These are phyloP conservation scores for Neoseiulus cucumeris DNA, from an alignment of 1,140 invertebrate genomes.

Conservation along the genomic window DNA sequence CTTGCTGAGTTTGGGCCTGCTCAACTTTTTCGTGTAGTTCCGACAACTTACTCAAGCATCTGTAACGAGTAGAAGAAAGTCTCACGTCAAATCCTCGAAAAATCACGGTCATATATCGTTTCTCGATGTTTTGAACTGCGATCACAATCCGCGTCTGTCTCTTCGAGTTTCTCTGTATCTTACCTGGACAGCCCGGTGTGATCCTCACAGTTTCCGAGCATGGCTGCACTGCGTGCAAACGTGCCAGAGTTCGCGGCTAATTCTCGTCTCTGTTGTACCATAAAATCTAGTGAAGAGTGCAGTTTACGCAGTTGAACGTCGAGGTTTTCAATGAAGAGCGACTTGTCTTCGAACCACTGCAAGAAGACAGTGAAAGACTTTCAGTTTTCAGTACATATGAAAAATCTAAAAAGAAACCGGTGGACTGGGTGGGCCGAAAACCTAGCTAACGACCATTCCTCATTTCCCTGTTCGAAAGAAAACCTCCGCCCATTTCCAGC, in stretches of 20 bases:
- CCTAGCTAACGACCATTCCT: no score
- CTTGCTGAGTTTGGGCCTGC: slow-evolving; percentile 65
- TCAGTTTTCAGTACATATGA: neutral
- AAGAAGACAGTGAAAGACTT: slow-evolving; percentile 21
- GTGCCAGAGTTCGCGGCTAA: slow-evolving; percentile 52
- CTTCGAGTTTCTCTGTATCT: neutral
- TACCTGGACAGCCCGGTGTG: slow-evolving; percentile 66
- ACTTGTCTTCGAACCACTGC: slow-evolving; percentile 97
- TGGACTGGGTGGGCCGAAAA: no score
- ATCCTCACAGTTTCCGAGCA: slow-evolving; percentile 83
- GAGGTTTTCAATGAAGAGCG: slow-evolving; percentile 69
- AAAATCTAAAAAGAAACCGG: neutral
- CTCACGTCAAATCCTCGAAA: no score
- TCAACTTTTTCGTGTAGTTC: slow-evolving; percentile 82
- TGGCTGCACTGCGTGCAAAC: slow-evolving; percentile 67
- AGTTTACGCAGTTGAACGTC: slow-evolving; percentile 73
- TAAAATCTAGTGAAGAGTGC: slow-evolving; percentile 32
- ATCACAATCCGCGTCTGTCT: no score
- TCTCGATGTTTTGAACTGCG: no score
- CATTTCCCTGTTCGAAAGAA: no score
- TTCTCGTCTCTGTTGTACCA: slow-evolving; percentile 32
- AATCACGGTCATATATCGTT: no score
- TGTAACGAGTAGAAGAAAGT: no score
- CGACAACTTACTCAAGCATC: slow-evolving; percentile 42
- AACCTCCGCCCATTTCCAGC: no score